Percentiles rank a stretch among this genome's conserved stretches.
These are phyloP conservation scores for Pheosia gnoma DNA, from an alignment of 2,888 invertebrate genomes.

Conservation along the genomic window DNA sequence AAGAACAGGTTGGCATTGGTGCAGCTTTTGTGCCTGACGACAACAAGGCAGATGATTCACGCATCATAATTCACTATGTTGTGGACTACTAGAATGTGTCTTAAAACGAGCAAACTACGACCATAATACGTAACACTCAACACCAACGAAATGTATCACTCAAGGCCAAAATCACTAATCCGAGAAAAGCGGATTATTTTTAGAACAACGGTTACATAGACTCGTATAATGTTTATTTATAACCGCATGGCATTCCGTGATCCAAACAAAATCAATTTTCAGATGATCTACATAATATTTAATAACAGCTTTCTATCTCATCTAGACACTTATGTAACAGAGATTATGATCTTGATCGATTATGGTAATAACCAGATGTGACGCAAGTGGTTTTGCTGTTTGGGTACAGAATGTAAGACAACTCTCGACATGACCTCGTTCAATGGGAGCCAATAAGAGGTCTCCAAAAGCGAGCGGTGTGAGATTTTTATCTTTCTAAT, in stretches of 20 bases:
- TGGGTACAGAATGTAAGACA: slow-evolving; percentile 57
- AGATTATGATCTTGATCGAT: slow-evolving; percentile 76
- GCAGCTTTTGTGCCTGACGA: slow-evolving; percentile 34
- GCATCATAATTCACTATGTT: slow-evolving; percentile 11
- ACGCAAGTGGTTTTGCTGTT: slow-evolving; percentile 65
- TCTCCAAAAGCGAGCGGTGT: slow-evolving; percentile 48
- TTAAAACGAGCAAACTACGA: slow-evolving; percentile 16
- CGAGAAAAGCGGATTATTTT: slow-evolving; percentile 39
- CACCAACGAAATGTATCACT: slow-evolving; percentile 26
- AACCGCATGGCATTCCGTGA: slow-evolving; percentile 22
- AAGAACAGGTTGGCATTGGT: slow-evolving; percentile 60
- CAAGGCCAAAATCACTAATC: slow-evolving; percentile 38
- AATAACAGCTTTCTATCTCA: slow-evolving; percentile 65
- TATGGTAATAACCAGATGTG: slow-evolving; percentile 72
- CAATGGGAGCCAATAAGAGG: slow-evolving; percentile 54
- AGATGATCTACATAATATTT: slow-evolving; percentile 52
- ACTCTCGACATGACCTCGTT: slow-evolving; percentile 64
- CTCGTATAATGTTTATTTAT: slow-evolving; percentile 35
- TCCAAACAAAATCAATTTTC: slow-evolving; percentile 36
- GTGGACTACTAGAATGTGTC: slow-evolving; percentile 23
- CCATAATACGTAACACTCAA: slow-evolving; percentile 14
- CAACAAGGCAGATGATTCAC: slow-evolving; percentile 46
- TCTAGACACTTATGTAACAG: slow-evolving; percentile 62
- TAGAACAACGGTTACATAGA: slow-evolving; percentile 33
- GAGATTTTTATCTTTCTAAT: slow-evolving; percentile 62